phyloP scores from a whole-genome alignment of 2,888 invertebrate genomes.

The Hedya salicella region DNA sequence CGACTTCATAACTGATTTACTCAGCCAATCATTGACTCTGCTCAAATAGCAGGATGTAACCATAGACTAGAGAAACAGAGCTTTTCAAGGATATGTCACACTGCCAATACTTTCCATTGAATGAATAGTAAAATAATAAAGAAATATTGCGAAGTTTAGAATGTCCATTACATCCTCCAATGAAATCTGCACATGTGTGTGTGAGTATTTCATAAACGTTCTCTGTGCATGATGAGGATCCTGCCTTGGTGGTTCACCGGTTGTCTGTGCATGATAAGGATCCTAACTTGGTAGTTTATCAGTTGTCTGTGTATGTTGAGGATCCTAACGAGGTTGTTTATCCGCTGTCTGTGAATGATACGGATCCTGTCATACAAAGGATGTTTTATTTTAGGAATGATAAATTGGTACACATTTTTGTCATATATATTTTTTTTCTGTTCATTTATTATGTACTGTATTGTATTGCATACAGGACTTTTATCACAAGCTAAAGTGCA shows the following conservation, averaged over 20 bases:
- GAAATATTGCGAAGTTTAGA: constrained; percentile 6
- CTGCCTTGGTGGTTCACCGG: constrained; percentile 8
- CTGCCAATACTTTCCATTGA: constrained; percentile 6
- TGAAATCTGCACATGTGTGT: constrained; percentile 17
- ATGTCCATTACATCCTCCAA: constrained; percentile 11
- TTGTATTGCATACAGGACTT: not conserved
- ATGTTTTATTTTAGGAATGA: constrained; percentile 17
- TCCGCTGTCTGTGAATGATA: constrained; percentile 19
- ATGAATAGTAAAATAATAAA: constrained; percentile 14
- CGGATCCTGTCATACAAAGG: constrained; percentile 20
- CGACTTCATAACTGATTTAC: constrained; percentile 12
- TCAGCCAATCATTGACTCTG: constrained; percentile 12
- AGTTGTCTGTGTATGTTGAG: constrained; percentile 13
- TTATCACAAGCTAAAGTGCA: not conserved
- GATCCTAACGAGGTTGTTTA: constrained; percentile 12
- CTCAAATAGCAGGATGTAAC: not conserved
- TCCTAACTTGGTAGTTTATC: no score
- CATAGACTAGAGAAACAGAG: constrained; percentile 20
- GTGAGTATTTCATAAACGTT: constrained; percentile 19
- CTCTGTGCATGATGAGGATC: constrained; percentile 9
- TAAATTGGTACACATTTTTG: not conserved
- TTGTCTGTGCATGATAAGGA: no score
- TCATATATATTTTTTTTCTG: not conserved
- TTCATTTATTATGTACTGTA: constrained; percentile 1
- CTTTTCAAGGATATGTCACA: constrained; percentile 11